Percentiles rank a stretch among this genome's conserved stretches.
Conservation (phyloP, 2,797 vertebrate genomes). For the Lerista edwardsae region DNA sequence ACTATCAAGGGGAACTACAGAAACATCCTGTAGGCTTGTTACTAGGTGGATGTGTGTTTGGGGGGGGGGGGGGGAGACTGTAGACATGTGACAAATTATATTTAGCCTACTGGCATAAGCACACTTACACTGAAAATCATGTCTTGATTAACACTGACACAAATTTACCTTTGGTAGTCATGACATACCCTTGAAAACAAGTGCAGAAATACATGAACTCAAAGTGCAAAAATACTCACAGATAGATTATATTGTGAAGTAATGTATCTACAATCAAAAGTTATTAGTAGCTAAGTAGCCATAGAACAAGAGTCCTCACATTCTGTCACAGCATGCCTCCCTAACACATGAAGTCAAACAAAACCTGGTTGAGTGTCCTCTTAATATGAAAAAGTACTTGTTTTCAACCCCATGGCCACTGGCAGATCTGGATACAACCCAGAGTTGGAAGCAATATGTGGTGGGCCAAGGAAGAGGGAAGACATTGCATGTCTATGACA, state of each 20-base stretch:
- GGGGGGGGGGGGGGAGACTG: constrained; percentile 23
- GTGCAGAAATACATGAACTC: constrained; percentile 69
- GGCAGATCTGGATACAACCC: constrained; percentile 11
- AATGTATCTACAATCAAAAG: constrained; percentile 66
- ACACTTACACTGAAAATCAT: constrained; percentile 56
- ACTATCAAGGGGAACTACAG: constrained; percentile 49
- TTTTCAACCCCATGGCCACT: neutral
- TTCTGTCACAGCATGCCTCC: constrained; percentile 10
- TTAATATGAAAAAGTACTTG: constrained; percentile 8
- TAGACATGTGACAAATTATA: constrained; percentile 46
- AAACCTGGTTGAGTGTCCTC: neutral
- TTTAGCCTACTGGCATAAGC: constrained; percentile 58
- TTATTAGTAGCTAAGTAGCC: constrained; percentile 57
- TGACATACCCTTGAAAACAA: constrained; percentile 67
- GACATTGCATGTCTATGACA: constrained; percentile 27
- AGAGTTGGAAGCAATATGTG: constrained; percentile 26
- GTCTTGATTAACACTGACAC: constrained; percentile 57
- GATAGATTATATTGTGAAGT: constrained; percentile 66
- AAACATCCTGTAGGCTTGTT: neutral
- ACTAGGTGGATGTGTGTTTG: constrained; percentile 3
- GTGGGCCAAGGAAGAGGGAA: constrained; percentile 5
- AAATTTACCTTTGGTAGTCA: constrained; percentile 69
- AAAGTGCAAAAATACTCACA: constrained; percentile 66
- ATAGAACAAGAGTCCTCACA: constrained; percentile 21
- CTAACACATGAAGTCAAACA: neutral